phyloP scores from a whole-genome alignment of 2,113 vertebrate species.

The Mustelus asterias region DNA sequence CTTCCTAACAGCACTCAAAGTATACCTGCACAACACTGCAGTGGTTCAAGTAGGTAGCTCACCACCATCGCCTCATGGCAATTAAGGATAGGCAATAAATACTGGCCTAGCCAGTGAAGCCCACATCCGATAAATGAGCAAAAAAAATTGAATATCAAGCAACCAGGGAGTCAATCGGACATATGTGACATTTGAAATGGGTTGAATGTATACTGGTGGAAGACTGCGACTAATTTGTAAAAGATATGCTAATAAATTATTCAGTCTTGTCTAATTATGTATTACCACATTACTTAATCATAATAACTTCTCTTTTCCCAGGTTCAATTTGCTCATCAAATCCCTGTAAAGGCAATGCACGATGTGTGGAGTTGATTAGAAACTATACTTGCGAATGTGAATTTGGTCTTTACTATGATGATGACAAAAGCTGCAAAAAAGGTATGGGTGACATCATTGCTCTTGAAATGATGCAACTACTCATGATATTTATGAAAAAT shows the following conservation, averaged over 20 bases:
- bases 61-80: too few relatives aligned
- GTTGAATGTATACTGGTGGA: not conserved
- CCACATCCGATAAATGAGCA: too few relatives aligned
- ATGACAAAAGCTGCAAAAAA: accelerated
- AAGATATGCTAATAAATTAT: not conserved
- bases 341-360: not conserved
- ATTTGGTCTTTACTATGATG: not conserved
- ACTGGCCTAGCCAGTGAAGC: too few relatives aligned
- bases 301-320: not conserved
- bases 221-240: not conserved
- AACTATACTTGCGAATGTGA: not conserved
- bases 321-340: not conserved
- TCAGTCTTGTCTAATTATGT: not conserved
- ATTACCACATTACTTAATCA: not conserved
- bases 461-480: not conserved
- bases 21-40: too few relatives aligned
- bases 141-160: not conserved
- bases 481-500: not conserved
- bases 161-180: not conserved
- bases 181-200: not conserved
- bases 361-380: not conserved
- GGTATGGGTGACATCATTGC: not conserved
- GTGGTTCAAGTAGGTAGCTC: too few relatives aligned
- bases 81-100: too few relatives aligned
- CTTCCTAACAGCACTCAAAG: too few relatives aligned